A percentile compares a stretch with the other conserved stretches of the same genome.
phyloP scores from a whole-genome alignment of 92 coral and sea anemone species.

The Chrysogorgia sp. region DNA sequence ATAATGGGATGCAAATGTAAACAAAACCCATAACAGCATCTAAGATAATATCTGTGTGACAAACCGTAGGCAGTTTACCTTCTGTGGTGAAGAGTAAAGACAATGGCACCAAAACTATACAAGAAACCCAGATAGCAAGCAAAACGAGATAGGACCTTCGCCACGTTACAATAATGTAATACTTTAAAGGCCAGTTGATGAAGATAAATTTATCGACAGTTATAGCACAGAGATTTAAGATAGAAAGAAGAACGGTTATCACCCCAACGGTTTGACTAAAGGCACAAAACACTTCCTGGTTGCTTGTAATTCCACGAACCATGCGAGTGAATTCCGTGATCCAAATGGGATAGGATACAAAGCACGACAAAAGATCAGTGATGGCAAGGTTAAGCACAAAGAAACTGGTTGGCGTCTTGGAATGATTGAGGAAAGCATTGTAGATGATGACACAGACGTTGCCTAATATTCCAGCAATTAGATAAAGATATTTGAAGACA shows the following conservation, averaged over 20 bases:
- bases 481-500: too few species aligned
- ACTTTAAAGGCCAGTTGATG: conserved; percentile 14
- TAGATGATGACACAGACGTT: conserved; percentile 5
- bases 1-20: too few species aligned
- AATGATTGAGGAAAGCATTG: not conserved
- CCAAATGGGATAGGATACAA: not conserved
- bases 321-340: not conserved
- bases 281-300: too few species aligned
- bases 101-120: not conserved
- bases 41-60: too few species aligned
- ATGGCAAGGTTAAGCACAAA: conserved; percentile 8
- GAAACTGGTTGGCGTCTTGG: conserved; percentile 12
- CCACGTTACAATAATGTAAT: conserved; percentile 12
- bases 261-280: too few species aligned
- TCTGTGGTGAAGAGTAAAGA: too few species aligned
- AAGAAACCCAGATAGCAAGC: not conserved
- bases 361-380: not conserved
- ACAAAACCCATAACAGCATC: too few species aligned
- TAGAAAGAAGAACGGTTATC: too few species aligned
- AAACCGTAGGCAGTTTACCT: too few species aligned
- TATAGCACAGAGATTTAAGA: not conserved
- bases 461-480: too few species aligned
- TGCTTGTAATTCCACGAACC: not conserved
- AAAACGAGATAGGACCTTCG: not conserved
- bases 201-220: conserved; percentile 8